Percentiles rank a stretch among this genome's conserved stretches.
Conservation (phyloP, 2,113 vertebrate species). For the Eonycteris spelaea region DNA sequence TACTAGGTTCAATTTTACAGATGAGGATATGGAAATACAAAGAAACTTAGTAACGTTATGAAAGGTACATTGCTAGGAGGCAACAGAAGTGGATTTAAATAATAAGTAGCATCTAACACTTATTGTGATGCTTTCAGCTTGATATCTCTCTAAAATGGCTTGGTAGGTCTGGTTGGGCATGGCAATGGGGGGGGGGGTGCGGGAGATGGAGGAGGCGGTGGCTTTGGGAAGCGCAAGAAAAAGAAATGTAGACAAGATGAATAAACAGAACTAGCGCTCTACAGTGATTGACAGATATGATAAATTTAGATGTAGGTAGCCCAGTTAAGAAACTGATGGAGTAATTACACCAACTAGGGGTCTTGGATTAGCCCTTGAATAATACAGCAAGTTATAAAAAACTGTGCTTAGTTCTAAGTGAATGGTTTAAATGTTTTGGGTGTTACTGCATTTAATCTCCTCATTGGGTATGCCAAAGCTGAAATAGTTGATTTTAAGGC, state of each 20-base stretch:
- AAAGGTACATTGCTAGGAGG: not conserved
- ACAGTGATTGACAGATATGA: not conserved
- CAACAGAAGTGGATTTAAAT: not conserved
- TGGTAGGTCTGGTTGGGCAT: not conserved
- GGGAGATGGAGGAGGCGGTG: too few species aligned
- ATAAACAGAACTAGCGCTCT: not conserved
- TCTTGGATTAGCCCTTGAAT: not conserved
- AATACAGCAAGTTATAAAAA: not conserved
- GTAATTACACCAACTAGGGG: not conserved
- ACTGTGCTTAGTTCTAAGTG: not conserved
- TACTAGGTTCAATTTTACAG: not conserved
- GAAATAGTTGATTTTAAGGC: not conserved
- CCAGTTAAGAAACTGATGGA: slow-evolving; percentile 3
- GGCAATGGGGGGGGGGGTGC: not conserved
- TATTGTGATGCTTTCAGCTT: not conserved
- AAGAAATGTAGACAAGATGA: not conserved
- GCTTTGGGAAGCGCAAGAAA: not conserved
- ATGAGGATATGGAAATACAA: not conserved
- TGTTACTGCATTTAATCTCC: not conserved
- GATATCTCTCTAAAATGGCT: not conserved
- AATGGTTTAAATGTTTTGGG: not conserved
- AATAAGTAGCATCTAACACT: not conserved
- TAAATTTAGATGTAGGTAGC: not conserved
- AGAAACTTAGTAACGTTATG: not conserved
- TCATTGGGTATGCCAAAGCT: not conserved